Conservation (phyloP, 2,113 vertebrate species). For the Paracanthobrama guichenoti region DNA sequence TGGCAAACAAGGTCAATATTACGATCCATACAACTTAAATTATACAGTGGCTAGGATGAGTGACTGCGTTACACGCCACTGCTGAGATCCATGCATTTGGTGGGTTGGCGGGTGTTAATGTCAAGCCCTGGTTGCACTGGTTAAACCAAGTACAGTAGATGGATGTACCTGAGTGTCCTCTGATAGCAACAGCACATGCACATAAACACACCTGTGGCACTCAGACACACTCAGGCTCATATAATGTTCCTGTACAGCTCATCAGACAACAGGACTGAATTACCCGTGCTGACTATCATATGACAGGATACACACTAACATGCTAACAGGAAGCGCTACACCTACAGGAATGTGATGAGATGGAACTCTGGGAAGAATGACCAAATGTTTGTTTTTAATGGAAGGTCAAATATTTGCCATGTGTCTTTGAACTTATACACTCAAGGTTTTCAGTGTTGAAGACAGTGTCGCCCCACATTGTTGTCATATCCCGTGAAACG, state of each 20-base stretch:
- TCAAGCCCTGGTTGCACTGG: background rate
- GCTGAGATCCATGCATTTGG: too few relatives aligned
- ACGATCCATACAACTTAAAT: too few relatives aligned
- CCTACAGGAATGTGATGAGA: background rate
- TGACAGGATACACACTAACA: constrained; percentile 57
- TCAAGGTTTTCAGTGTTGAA: background rate
- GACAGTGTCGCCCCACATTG: background rate
- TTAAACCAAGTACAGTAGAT: background rate
- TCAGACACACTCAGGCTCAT: constrained; percentile 50
- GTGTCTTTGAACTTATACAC: background rate
- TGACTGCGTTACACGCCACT: too few relatives aligned
- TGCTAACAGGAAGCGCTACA: too few relatives aligned
- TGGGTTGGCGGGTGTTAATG: too few relatives aligned
- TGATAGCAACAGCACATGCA: constrained; percentile 46
- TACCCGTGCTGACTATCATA: constrained; percentile 70
- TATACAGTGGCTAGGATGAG: too few relatives aligned
- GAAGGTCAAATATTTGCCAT: background rate
- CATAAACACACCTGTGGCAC: constrained; percentile 22
- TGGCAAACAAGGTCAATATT: too few relatives aligned
- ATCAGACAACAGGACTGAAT: constrained; percentile 66
- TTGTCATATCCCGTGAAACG: too few relatives aligned
- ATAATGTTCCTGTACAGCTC: constrained; percentile 67
- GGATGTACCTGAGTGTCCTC: constrained; percentile 60
- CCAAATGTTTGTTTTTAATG: background rate
- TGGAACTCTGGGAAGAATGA: rapidly evolving